A percentile compares a stretch with the other conserved stretches of the same genome.
phyloP scores from a whole-genome alignment of 2,888 invertebrate species.

The Drosophila anomelani region DNA sequence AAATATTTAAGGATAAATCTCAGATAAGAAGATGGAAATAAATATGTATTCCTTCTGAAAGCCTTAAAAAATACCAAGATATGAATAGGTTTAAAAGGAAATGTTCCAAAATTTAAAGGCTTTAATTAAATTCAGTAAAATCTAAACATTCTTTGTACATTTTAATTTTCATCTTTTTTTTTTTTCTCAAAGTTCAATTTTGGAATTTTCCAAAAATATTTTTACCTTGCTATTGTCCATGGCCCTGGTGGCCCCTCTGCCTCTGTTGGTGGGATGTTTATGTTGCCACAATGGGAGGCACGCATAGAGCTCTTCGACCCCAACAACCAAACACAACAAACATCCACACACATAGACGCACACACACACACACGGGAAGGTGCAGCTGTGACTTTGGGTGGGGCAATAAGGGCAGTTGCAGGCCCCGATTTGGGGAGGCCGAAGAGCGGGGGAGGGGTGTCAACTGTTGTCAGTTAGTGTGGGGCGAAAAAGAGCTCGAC shows the following conservation, averaged over 20 bases:
- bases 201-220: constrained; percentile 33
- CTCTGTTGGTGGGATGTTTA: constrained; percentile 67
- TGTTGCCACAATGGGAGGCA: constrained; percentile 75
- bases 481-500: constrained; percentile 7
- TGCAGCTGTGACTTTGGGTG: constrained; percentile 48
- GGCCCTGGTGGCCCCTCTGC: constrained; percentile 39
- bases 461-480: constrained; percentile 70
- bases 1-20: background rate
- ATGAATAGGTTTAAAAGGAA: background rate
- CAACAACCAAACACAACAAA: constrained; percentile 18
- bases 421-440: constrained; percentile 5
- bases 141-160: background rate
- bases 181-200: constrained; percentile 17
- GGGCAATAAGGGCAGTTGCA: constrained; percentile 35
- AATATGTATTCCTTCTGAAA: background rate
- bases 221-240: constrained; percentile 39
- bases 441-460: constrained; percentile 37
- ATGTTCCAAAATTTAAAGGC: background rate
- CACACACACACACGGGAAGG: constrained; percentile 25
- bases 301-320: constrained; percentile 63
- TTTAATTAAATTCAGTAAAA: background rate
- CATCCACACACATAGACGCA: constrained; percentile 6
- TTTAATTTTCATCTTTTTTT: background rate
- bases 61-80: background rate
- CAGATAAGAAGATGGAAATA: no score